Percentiles rank a stretch among this genome's conserved stretches.
Conservation (phyloP, 2,888 invertebrate genomes). For the Rotaria macrura region DNA sequence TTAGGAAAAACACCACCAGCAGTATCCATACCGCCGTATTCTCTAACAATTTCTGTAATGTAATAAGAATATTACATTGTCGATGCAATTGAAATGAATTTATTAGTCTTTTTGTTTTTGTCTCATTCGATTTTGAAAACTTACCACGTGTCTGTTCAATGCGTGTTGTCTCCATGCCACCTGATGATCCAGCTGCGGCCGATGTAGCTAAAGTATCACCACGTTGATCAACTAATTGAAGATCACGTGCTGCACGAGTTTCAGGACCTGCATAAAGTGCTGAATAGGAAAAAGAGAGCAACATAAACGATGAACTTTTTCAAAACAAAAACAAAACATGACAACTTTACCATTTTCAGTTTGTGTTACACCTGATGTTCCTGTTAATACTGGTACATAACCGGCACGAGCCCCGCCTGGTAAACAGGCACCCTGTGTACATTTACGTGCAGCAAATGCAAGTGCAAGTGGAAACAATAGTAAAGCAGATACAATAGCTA, state of each 20-base stretch:
- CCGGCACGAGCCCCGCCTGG: conserved; percentile 20
- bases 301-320: too few species aligned
- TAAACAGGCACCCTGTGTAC: conserved; percentile 28
- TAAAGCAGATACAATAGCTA: conserved; percentile 28
- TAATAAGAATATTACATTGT: not conserved
- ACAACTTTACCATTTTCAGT: not conserved
- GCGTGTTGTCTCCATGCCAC: not conserved
- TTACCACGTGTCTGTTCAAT: conserved; percentile 12
- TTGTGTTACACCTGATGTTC: not conserved
- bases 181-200: not conserved
- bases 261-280: not conserved
- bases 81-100: not conserved
- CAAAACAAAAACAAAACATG: too few species aligned
- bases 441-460: conserved; percentile 31
- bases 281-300: not conserved
- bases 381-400: not conserved
- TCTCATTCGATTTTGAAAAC: too few species aligned
- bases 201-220: not conserved
- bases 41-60: not conserved
- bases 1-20: not conserved
- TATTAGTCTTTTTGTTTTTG: too few species aligned
- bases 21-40: not conserved
- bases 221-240: conserved; percentile 17
- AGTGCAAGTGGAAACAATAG: conserved; percentile 24
- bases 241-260: not conserved